A percentile compares a stretch with the other conserved stretches of the same genome.
Conservation (phyloP, 1,140 invertebrate species). For the Drosophila repletoides region DNA sequence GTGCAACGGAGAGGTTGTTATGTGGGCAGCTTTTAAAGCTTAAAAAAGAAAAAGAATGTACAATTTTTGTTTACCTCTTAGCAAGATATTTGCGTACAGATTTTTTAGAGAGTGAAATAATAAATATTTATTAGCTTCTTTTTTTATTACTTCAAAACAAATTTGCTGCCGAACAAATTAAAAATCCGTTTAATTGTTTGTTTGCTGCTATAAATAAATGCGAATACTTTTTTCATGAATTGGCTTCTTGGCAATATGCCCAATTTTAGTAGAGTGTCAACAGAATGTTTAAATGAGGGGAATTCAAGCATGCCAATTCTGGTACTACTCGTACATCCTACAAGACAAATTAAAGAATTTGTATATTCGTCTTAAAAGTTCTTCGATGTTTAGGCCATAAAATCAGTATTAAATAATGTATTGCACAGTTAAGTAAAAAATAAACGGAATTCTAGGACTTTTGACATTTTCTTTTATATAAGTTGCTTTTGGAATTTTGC, state of each 20-base stretch:
- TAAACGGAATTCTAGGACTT: neutral
- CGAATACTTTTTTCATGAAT: conserved; percentile 15
- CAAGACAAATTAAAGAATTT: too few relatives aligned
- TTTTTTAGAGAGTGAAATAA: conserved; percentile 10
- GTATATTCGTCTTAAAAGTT: too few relatives aligned
- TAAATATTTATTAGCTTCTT: conserved; percentile 42
- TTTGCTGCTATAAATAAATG: conserved; percentile 33
- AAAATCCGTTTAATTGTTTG: conserved; percentile 36
- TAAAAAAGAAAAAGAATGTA: conserved; percentile 25
- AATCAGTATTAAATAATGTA: too few relatives aligned
- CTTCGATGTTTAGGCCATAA: too few relatives aligned
- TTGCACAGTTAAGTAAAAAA: too few relatives aligned
- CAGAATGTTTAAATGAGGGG: neutral
- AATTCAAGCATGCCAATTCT: too few relatives aligned
- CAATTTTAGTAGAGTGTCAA: conserved; percentile 2
- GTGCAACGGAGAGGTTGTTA: neutral
- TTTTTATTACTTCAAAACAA: conserved; percentile 45
- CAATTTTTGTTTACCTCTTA: conserved; percentile 32
- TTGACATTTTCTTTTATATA: neutral
- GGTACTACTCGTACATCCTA: too few relatives aligned
- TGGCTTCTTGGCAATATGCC: conserved; percentile 52
- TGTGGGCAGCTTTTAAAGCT: neutral
- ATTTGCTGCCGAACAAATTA: conserved; percentile 45
- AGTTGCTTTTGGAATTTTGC: conserved; percentile 57
- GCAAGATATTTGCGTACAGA: conserved; percentile 26